A percentile compares a stretch with the other conserved stretches of the same genome.
Evolutionary conservation across 2,797 vertebrate species (phyloP).

Genomic region (Hippocampus kuda): DNA sequence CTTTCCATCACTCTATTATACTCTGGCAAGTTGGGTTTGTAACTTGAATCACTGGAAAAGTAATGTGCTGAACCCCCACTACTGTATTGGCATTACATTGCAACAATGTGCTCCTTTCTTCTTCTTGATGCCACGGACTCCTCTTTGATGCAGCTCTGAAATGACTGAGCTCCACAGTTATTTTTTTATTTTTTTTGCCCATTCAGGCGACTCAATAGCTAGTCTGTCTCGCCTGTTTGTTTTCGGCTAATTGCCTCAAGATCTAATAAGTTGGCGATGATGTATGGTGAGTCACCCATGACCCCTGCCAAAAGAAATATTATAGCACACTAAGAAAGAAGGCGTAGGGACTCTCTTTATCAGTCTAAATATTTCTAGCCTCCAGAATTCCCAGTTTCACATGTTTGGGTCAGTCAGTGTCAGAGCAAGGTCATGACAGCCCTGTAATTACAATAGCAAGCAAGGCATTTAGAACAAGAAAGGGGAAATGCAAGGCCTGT

Average conservation of each 20-base stretch:
- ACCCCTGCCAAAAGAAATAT: conserved; percentile 89
- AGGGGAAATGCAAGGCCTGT: conserved; percentile 35
- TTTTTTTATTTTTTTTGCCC: conserved; percentile 87
- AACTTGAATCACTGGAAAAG: conserved; percentile 88
- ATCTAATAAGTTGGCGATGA: conserved; percentile 99
- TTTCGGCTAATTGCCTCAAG: conserved; percentile 96
- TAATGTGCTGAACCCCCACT: conserved; percentile 66
- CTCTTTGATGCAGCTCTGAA: conserved; percentile 84
- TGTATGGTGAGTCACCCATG: conserved; percentile 78
- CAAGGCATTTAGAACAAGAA: conserved; percentile 58
- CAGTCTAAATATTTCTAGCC: conserved; percentile 61
- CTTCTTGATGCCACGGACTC: conserved; percentile 65
- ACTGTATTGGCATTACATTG: conserved; percentile 79
- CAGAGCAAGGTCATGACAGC: conserved; percentile 59
- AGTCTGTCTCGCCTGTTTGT: conserved; percentile 95
- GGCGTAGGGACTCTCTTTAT: conserved; percentile 59
- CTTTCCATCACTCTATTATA: conserved; percentile 74
- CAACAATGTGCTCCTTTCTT: conserved; percentile 93
- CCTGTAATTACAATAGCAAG: conserved; percentile 68
- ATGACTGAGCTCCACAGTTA: conserved; percentile 81
- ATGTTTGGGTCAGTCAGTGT: conserved; percentile 62
- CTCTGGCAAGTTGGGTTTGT: conserved; percentile 68
- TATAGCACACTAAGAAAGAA: conserved; percentile 70
- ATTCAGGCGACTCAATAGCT: conserved; percentile 70
- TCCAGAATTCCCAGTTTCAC: conserved; percentile 66